These are phyloP conservation scores for Frieseomelitta varia DNA, from an alignment of 1,140 invertebrate species.

Conservation along the genomic window DNA sequence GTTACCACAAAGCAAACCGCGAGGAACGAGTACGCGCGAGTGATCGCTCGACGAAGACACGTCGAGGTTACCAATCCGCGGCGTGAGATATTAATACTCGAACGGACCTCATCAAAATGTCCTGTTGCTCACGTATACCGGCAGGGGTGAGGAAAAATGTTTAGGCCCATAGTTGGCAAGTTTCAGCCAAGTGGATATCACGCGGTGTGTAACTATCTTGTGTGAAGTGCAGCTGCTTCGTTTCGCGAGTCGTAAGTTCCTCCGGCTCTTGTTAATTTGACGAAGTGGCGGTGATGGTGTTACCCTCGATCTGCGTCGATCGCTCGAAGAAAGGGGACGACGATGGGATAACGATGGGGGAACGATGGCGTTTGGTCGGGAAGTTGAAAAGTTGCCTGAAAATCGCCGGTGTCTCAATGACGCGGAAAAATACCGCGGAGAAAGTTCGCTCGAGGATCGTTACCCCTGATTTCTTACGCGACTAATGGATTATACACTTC, in stretches of 20 bases:
- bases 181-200: background rate
- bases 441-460: constrained; percentile 3
- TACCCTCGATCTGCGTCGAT: background rate
- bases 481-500: background rate
- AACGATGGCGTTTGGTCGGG: background rate
- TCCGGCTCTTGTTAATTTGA: constrained; percentile 34
- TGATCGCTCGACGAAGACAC: no score
- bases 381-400: constrained; percentile 12
- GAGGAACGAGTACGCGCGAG: no score
- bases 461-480: background rate
- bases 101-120: constrained; percentile 4
- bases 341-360: background rate
- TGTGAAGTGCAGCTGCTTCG: constrained; percentile 24
- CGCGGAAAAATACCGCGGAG: constrained; percentile 3
- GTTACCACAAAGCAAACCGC: no score
- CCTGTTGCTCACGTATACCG: background rate
- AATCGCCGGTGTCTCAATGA: background rate
- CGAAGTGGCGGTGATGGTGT: background rate
- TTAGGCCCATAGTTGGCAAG: constrained; percentile 1
- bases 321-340: background rate
- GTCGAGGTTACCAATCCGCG: constrained; percentile 7
- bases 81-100: constrained; percentile 43
- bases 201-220: background rate
- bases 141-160: background rate
- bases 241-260: constrained; percentile 13